These are phyloP conservation scores for Tretioscincus oriximinensis DNA, from an alignment of 2,113 vertebrate species.

Conservation along the genomic window DNA sequence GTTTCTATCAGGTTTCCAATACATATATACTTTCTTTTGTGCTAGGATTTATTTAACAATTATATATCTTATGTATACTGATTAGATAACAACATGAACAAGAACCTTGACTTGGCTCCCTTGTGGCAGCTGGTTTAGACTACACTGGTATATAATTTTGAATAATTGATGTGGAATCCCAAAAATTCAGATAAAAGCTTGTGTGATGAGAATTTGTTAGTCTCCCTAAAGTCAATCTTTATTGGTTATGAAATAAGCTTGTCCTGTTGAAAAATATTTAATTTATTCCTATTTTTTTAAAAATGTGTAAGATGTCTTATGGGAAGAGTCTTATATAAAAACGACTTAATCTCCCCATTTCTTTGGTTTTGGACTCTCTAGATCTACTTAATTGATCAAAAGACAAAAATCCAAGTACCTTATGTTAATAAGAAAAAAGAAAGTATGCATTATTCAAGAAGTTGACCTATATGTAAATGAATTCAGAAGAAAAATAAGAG, in stretches of 20 bases:
- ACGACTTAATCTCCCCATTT: conserved; percentile 8
- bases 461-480: conserved; percentile 38
- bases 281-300: conserved; percentile 26
- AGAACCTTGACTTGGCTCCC: background rate
- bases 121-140: background rate
- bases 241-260: background rate
- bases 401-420: conserved; percentile 27
- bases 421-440: background rate
- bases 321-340: conserved; percentile 16
- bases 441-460: conserved; percentile 40
- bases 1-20: too few species aligned
- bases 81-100: background rate
- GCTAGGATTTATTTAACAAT: background rate
- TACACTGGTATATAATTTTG: background rate
- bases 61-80: background rate
- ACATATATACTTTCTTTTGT: too few species aligned
- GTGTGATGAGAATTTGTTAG: background rate
- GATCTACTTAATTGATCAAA: conserved; percentile 34
- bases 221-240: background rate
- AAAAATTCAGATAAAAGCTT: background rate
- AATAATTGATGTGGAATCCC: conserved; percentile 9
- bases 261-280: conserved; percentile 22
- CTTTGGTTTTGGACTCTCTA: conserved; percentile 30
- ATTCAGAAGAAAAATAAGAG: conserved; percentile 24
- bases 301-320: background rate